Evolutionary conservation across 2,113 vertebrate genomes (phyloP).

Genomic region (Lycaon pictus): DNA sequence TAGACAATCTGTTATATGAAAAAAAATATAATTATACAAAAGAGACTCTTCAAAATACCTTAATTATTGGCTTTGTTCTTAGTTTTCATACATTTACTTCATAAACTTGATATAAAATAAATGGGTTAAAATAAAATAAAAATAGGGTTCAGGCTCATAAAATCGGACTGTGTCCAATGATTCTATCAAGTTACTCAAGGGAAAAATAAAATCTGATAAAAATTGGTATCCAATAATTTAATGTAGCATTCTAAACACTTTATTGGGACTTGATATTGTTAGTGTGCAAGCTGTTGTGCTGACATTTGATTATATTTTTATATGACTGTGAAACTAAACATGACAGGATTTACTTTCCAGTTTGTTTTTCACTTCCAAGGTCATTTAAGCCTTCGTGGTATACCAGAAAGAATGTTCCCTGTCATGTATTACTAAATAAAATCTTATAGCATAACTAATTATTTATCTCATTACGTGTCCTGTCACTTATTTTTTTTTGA

Average conservation of each 20-base stretch:
- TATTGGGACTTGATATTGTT: constrained; percentile 71
- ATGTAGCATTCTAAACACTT: constrained; percentile 68
- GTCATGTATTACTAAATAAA: constrained; percentile 64
- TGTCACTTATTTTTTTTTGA: neutral
- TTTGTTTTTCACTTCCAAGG: constrained; percentile 66
- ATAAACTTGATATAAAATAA: neutral
- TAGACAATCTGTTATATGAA: neutral
- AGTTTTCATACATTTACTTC: neutral
- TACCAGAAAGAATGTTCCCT: neutral
- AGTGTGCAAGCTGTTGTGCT: constrained; percentile 29
- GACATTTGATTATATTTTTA: constrained; percentile 76
- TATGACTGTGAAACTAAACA: constrained; percentile 73
- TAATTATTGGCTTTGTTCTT: neutral
- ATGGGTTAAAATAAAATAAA: constrained; percentile 3
- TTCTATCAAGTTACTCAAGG: constrained; percentile 54
- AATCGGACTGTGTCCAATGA: neutral
- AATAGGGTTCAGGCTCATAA: neutral
- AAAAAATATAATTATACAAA: neutral
- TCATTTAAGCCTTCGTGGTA: constrained; percentile 47
- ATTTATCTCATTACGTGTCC: constrained; percentile 43
- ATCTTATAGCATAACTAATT: constrained; percentile 25
- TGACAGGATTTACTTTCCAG: constrained; percentile 68
- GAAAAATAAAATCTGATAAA: constrained; percentile 68
- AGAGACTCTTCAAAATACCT: neutral
- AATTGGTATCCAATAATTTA: constrained; percentile 65